These are phyloP conservation scores for Megaleporinus macrocephalus DNA, from an alignment of 2,113 vertebrate species.

Conservation along the genomic window DNA sequence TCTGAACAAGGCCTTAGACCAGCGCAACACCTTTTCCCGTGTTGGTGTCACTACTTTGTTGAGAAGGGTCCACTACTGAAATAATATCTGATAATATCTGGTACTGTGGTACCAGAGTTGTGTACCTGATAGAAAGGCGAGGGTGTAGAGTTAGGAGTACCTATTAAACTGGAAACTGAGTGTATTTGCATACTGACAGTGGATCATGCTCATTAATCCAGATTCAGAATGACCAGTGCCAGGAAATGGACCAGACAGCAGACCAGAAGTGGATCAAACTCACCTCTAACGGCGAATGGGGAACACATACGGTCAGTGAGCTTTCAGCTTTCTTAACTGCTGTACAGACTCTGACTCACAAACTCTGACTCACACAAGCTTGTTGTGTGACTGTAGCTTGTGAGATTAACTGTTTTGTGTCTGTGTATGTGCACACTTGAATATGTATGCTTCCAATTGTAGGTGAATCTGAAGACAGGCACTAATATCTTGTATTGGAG, in stretches of 20 bases:
- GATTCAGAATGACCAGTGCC: conserved; percentile 99
- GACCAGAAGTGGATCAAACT: conserved; percentile 93
- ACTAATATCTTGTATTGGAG: conserved; percentile 98
- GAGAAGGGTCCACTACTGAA: too few relatives aligned
- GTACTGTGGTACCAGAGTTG: too few relatives aligned
- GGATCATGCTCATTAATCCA: conserved; percentile 56
- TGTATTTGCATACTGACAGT: neutral
- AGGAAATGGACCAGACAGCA: conserved; percentile 88
- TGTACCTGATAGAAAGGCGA: too few relatives aligned
- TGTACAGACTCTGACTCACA: neutral
- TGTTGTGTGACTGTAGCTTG: neutral
- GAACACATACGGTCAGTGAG: conserved; percentile 86
- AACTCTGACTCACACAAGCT: too few relatives aligned
- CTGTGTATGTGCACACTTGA: neutral
- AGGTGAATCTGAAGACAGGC: conserved; percentile 94
- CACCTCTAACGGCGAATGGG: conserved; percentile 92
- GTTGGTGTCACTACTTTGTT: too few relatives aligned
- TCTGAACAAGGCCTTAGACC: too few relatives aligned
- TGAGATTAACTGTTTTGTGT: neutral
- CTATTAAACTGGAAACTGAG: too few relatives aligned
- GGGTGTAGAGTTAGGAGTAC: too few relatives aligned
- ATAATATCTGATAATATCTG: too few relatives aligned
- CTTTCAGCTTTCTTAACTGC: neutral
- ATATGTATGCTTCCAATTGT: conserved; percentile 16
- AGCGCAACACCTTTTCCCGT: too few relatives aligned